Evolutionary conservation across 2,797 vertebrate genomes (phyloP).

Genomic region (Echiichthys vipera): DNA sequence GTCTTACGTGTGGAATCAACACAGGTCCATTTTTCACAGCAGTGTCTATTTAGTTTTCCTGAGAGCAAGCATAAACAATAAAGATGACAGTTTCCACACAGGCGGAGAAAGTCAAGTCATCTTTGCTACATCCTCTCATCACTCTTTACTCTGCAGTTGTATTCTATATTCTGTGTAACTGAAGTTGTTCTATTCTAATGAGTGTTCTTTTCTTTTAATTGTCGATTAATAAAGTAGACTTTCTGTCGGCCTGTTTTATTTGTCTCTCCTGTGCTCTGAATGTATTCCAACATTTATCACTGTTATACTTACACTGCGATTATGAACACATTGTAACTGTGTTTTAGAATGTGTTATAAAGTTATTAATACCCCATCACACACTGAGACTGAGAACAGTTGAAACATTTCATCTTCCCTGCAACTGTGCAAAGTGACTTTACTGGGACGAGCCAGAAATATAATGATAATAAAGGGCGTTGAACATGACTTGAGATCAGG

Average conservation of each 20-base stretch:
- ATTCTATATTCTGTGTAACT: background rate
- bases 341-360: background rate
- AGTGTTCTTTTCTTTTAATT: background rate
- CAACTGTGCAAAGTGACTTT: constrained; percentile 69
- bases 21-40: background rate
- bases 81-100: background rate
- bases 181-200: background rate
- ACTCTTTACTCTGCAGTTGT: background rate
- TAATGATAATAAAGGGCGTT: constrained; percentile 70
- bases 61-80: background rate
- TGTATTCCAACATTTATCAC: background rate
- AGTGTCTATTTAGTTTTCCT: background rate
- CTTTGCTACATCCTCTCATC: background rate
- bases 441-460: constrained; percentile 64
- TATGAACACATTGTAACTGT: constrained; percentile 22
- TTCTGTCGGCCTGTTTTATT: background rate
- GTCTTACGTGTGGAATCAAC: background rate
- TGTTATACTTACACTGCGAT: background rate
- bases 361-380: constrained; percentile 14
- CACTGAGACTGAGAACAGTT: background rate
- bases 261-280: background rate
- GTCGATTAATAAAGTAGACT: background rate
- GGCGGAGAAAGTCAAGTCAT: background rate
- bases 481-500: constrained; percentile 66
- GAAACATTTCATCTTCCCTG: constrained; percentile 37